Conservation (phyloP, 2,113 vertebrate genomes). For the Istiophorus platypterus region DNA sequence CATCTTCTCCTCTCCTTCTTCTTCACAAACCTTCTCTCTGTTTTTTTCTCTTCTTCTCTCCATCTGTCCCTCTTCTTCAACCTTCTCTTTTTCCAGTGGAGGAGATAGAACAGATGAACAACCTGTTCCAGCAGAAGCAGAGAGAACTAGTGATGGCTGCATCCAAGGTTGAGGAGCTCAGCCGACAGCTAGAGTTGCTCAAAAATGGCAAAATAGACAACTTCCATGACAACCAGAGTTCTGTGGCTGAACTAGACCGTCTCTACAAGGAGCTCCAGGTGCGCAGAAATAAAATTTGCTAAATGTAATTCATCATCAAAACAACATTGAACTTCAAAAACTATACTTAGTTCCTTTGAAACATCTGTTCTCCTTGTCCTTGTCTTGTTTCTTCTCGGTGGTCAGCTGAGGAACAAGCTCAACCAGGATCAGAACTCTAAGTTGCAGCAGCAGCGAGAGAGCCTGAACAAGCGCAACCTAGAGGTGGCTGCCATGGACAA, state of each 20-base stretch:
- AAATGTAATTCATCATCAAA: background rate
- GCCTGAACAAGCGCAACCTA: conserved; percentile 94
- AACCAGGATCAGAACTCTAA: conserved; percentile 97
- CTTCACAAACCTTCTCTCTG: background rate
- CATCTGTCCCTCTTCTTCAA: conserved; percentile 20
- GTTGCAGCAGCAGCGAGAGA: conserved; percentile 96
- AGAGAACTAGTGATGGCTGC: conserved; percentile 93
- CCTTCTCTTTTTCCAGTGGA: conserved; percentile 85
- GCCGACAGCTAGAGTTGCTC: conserved; percentile 94
- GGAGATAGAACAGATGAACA: conserved; percentile 99
- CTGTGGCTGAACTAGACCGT: conserved; percentile 93
- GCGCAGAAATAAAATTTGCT: conserved; percentile 12
- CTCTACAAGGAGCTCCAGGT: conserved; percentile 99
- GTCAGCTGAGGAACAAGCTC: conserved; percentile 93
- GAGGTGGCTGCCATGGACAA: conserved; percentile 97
- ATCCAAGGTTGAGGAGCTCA: conserved; percentile 95
- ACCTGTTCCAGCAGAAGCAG: conserved; percentile 97
- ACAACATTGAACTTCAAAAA: background rate
- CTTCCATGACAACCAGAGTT: conserved; percentile 91
- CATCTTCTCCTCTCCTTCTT: background rate
- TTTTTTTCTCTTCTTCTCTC: conserved; percentile 33
- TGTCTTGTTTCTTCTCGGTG: background rate
- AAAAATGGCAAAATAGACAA: conserved; percentile 93
- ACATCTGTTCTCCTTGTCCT: background rate
- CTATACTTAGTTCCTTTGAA: background rate